Percentiles rank a stretch among this genome's conserved stretches.
Evolutionary conservation across 2,888 invertebrate genomes (phyloP).

Genomic region (Sarcophaga caerulescens): DNA sequence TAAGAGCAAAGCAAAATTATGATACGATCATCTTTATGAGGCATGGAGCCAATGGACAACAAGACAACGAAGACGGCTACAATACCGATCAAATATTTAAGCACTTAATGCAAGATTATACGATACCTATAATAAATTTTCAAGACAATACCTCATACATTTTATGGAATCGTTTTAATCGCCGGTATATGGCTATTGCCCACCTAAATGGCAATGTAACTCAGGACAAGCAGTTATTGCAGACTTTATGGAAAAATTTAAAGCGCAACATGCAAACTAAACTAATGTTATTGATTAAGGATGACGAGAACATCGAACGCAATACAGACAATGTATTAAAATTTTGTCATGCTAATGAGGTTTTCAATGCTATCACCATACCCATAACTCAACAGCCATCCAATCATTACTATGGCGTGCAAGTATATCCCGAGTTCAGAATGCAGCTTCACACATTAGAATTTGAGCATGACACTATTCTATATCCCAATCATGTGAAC

Average conservation of each 20-base stretch:
- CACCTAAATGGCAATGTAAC: not conserved
- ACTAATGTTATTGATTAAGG: not conserved
- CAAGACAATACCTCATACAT: not conserved
- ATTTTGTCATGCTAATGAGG: constrained; percentile 15
- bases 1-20: constrained; percentile 7
- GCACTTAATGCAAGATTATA: not conserved
- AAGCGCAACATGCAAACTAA: constrained; percentile 19
- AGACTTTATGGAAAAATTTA: constrained; percentile 31
- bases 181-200: constrained; percentile 25
- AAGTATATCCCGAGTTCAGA: constrained; percentile 5
- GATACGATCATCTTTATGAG: constrained; percentile 20
- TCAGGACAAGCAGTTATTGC: constrained; percentile 14
- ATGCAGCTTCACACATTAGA: not conserved
- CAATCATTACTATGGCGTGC: not conserved
- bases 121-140: constrained; percentile 8
- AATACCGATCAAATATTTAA: not conserved
- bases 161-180: constrained; percentile 16
- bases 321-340: constrained; percentile 28
- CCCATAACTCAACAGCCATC: not conserved
- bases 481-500: constrained; percentile 49
- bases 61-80: not conserved
- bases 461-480: not conserved
- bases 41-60: not conserved
- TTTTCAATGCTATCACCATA: constrained; percentile 31
- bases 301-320: not conserved